These are phyloP conservation scores for Pedetes capensis DNA, from an alignment of 2,113 vertebrate species.

Conservation along the genomic window DNA sequence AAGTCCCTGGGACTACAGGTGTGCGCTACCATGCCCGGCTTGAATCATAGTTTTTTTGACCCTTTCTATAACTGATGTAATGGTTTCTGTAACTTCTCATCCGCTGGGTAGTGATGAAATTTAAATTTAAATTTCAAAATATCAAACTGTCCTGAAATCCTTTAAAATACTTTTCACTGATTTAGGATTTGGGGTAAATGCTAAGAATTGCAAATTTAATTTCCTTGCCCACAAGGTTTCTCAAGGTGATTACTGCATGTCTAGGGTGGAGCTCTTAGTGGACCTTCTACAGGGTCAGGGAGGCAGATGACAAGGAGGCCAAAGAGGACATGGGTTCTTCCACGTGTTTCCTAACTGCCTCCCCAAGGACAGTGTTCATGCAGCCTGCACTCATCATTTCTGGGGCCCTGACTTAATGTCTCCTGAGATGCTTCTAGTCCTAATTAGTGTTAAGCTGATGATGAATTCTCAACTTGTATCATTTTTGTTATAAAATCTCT, in stretches of 20 bases:
- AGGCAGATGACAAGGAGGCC: neutral
- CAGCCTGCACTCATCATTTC: neutral
- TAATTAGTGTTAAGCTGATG: neutral
- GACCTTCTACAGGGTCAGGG: neutral
- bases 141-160: neutral
- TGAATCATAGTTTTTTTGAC: neutral
- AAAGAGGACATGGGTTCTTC: neutral
- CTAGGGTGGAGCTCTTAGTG: neutral
- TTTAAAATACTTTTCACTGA: neutral
- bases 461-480: neutral
- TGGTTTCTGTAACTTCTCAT: neutral
- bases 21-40: too few species aligned
- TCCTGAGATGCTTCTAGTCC: neutral
- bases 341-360: neutral
- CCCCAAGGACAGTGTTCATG: neutral
- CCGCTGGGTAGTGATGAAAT: neutral
- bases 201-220: neutral
- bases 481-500: neutral
- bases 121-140: neutral
- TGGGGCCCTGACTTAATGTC: neutral
- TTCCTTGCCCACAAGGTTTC: neutral
- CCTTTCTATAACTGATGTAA: neutral
- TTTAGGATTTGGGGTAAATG: neutral
- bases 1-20: too few species aligned
- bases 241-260: neutral